These are phyloP conservation scores for Drosophila rhopaloa DNA, from an alignment of 1,140 invertebrate species.

Conservation along the genomic window DNA sequence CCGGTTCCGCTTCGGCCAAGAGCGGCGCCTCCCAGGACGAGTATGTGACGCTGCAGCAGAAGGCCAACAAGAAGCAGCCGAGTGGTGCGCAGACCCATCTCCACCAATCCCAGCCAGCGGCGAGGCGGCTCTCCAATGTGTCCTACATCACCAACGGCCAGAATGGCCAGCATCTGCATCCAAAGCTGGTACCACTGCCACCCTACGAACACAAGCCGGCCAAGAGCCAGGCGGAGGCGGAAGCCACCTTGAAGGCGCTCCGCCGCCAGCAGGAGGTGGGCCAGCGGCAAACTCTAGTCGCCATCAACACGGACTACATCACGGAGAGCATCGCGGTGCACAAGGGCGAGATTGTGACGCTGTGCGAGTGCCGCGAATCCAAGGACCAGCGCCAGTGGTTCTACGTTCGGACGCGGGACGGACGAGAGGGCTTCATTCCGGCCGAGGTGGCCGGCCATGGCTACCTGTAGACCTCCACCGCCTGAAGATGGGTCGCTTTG, in stretches of 20 bases:
- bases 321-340: slow-evolving; percentile 88
- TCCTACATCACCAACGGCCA: slow-evolving; percentile 80
- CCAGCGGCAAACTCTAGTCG: slow-evolving; percentile 87
- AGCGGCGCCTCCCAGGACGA: slow-evolving; percentile 72
- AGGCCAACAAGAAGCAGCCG: slow-evolving; percentile 38
- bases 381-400: slow-evolving; percentile 88
- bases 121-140: slow-evolving; percentile 62
- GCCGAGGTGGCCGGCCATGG: slow-evolving; percentile 90
- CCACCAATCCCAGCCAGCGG: slow-evolving; percentile 35
- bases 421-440: slow-evolving; percentile 90
- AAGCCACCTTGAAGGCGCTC: slow-evolving; percentile 29
- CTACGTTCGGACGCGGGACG: slow-evolving; percentile 89
- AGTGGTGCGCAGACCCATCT: slow-evolving; percentile 31
- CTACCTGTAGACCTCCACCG: slow-evolving; percentile 86
- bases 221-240: slow-evolving; percentile 28
- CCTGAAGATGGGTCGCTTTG: not conserved
- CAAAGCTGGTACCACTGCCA: slow-evolving; percentile 49
- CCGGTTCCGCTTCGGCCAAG: slow-evolving; percentile 52
- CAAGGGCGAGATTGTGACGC: slow-evolving; percentile 90
- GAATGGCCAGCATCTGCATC: slow-evolving; percentile 81
- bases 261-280: slow-evolving; percentile 37
- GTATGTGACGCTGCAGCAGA: slow-evolving; percentile 74
- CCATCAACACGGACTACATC: slow-evolving; percentile 88
- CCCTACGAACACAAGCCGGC: slow-evolving; percentile 32
- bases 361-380: slow-evolving; percentile 86